Conservation (phyloP, 2,888 invertebrate genomes). For the Trichogramma dendrolimi region DNA sequence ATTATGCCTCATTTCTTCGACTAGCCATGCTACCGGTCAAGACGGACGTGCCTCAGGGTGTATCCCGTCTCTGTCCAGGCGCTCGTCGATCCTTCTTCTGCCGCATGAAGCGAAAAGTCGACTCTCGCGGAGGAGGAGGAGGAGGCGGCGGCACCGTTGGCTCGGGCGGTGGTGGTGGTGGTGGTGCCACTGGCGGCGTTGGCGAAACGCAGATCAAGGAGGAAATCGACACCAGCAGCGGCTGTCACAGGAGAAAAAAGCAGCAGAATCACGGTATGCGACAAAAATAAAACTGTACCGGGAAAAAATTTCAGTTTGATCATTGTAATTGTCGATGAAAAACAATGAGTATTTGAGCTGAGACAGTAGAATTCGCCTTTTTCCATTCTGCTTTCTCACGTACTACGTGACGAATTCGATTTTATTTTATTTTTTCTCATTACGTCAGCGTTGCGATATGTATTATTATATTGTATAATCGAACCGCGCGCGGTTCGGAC, state of each 20-base stretch:
- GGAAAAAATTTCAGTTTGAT: background rate
- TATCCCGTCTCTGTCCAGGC: conserved; percentile 78
- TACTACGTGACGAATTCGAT: background rate
- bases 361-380: background rate
- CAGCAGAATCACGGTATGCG: conserved; percentile 56
- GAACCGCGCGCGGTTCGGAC: no score
- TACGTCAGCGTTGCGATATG: no score
- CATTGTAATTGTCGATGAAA: no score
- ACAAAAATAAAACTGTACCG: no score
- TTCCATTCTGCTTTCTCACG: background rate
- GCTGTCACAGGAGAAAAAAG: conserved; percentile 65
- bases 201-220: conserved; percentile 64
- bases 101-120: conserved; percentile 78
- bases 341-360: no score
- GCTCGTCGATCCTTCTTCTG: conserved; percentile 90
- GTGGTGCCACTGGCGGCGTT: conserved; percentile 27
- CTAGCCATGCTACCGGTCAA: conserved; percentile 88
- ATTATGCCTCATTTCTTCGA: background rate
- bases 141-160: background rate
- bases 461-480: no score
- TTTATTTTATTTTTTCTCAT: no score
- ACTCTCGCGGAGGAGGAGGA: conserved; percentile 32
- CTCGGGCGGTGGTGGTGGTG: no score
- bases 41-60: conserved; percentile 74
- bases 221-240: conserved; percentile 63